These are phyloP conservation scores for Phalacrocorax carbo DNA, from an alignment of 2,113 vertebrate species.

Conservation along the genomic window DNA sequence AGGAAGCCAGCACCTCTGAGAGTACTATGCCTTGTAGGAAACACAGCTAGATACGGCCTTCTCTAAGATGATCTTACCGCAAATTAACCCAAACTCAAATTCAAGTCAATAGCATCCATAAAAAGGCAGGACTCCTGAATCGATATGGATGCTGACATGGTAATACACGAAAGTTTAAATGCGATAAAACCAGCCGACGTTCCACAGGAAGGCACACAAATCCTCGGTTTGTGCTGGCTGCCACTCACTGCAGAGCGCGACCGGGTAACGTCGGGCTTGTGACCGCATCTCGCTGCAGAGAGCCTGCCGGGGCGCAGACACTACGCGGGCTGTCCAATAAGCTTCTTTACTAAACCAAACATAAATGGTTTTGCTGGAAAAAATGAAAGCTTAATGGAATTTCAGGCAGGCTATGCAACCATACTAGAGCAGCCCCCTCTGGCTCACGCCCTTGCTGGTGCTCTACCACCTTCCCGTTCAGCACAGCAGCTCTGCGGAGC, in stretches of 20 bases:
- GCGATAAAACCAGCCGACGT: fast-evolving
- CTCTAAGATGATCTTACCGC: fast-evolving
- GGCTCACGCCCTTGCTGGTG: not conserved
- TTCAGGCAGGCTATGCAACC: not conserved
- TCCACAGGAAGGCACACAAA: not conserved
- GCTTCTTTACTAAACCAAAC: not conserved
- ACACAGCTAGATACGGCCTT: not conserved
- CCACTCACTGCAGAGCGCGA: not conserved
- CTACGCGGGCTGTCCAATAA: not conserved
- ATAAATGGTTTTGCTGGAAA: not conserved
- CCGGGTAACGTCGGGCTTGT: not conserved
- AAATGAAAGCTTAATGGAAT: not conserved
- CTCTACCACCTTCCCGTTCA: not conserved
- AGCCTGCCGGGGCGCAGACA: not conserved
- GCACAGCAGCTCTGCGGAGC: not conserved
- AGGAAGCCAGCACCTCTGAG: not conserved
- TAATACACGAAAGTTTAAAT: fast-evolving
- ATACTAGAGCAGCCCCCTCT: fast-evolving
- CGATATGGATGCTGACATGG: fast-evolving
- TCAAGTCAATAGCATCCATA: fast-evolving
- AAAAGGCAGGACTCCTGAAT: not conserved
- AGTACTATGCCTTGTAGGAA: fast-evolving
- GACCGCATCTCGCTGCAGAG: not conserved
- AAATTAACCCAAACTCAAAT: not conserved
- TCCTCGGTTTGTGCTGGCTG: not conserved